Evolutionary conservation across 2,113 vertebrate genomes (phyloP).

Genomic region (Megaceryle torquata): DNA sequence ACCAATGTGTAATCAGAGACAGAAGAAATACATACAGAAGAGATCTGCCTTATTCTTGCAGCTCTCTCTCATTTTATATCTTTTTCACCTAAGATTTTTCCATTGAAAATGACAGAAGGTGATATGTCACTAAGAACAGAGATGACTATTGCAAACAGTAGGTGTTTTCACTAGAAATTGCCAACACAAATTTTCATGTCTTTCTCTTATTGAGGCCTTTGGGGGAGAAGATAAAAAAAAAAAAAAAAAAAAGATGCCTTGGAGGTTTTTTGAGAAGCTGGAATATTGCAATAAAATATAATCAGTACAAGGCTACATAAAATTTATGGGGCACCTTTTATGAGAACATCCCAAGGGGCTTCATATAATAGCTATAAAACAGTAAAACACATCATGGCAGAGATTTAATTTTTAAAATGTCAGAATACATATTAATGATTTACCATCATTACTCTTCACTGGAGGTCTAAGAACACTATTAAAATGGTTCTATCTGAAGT

Average conservation of each 20-base stretch:
- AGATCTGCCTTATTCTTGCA: background rate
- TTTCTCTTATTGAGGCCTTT: background rate
- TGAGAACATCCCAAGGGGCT: slow-evolving; percentile 53
- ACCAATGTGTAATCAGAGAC: background rate
- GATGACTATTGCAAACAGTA: background rate
- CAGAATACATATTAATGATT: slow-evolving; percentile 65
- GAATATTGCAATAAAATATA: slow-evolving; percentile 40
- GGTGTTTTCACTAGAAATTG: slow-evolving; percentile 10
- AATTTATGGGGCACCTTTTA: slow-evolving; percentile 61
- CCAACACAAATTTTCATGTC: background rate
- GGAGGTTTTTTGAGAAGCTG: slow-evolving; percentile 22
- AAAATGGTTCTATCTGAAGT: slow-evolving; percentile 37
- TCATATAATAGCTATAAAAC: slow-evolving; percentile 47
- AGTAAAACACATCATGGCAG: slow-evolving; percentile 36
- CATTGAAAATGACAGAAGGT: background rate
- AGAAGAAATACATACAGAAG: background rate
- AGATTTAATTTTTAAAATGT: slow-evolving; percentile 71
- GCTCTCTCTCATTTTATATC: background rate
- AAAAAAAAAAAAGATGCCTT: background rate
- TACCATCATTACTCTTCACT: slow-evolving; percentile 31
- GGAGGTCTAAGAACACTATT: slow-evolving; percentile 32
- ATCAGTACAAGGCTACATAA: slow-evolving; percentile 4
- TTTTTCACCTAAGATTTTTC: background rate
- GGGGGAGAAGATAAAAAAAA: background rate
- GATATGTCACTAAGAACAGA: background rate